phyloP scores from a whole-genome alignment of 2,113 vertebrate species.

The Calonectris borealis region DNA sequence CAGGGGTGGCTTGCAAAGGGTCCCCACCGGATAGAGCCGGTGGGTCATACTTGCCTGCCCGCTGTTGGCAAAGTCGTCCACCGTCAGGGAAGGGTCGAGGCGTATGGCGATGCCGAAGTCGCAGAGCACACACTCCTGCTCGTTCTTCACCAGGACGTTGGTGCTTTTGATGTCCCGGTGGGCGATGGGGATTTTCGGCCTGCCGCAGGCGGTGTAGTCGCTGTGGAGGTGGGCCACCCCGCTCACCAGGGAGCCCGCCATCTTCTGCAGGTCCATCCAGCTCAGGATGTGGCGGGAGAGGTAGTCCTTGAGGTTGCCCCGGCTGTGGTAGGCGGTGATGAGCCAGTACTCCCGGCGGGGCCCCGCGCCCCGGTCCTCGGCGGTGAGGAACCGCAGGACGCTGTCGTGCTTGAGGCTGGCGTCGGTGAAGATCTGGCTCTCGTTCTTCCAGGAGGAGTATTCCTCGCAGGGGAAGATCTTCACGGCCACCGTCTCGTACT shows the following conservation, averaged over 20 bases:
- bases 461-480: conserved; percentile 88
- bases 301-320: conserved; percentile 90
- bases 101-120: conserved; percentile 88
- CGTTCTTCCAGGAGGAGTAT: conserved; percentile 86
- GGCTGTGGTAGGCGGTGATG: conserved; percentile 84
- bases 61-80: conserved; percentile 88
- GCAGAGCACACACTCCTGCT: conserved; percentile 82
- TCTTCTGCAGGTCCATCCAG: conserved; percentile 82
- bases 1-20: background rate
- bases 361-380: conserved; percentile 74
- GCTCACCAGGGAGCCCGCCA: conserved; percentile 80
- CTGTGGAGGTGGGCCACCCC: conserved; percentile 89
- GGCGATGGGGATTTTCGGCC: conserved; percentile 83
- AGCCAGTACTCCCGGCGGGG: conserved; percentile 86
- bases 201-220: conserved; percentile 78
- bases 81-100: conserved; percentile 83
- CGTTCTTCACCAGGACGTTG: conserved; percentile 85
- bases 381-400: conserved; percentile 83
- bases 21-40: too few species aligned
- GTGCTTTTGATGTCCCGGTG: conserved; percentile 91
- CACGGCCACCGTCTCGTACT: conserved; percentile 82
- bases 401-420: conserved; percentile 83
- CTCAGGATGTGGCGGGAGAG: conserved; percentile 78
- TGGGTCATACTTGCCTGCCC: conserved; percentile 77
- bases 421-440: conserved; percentile 83